Evolutionary conservation across 2,113 vertebrate species (phyloP).

Genomic region (Dolichallabes microphthalmus): DNA sequence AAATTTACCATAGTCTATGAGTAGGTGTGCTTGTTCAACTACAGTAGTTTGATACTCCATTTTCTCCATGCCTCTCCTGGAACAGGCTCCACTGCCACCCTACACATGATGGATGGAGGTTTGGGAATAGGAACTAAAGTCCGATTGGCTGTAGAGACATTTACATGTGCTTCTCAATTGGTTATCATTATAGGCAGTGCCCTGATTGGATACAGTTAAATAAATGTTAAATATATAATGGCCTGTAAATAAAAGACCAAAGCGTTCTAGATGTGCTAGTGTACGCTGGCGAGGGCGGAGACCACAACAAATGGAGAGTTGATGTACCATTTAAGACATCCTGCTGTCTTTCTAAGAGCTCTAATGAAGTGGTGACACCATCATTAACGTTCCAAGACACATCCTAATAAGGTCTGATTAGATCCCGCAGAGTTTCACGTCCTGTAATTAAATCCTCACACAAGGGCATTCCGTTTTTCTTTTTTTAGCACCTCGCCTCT

Average conservation of each 20-base stretch:
- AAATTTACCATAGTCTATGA: too few relatives aligned
- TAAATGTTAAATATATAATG: too few relatives aligned
- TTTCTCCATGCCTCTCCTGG: too few relatives aligned
- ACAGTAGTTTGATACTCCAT: too few relatives aligned
- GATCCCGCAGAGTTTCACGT: constrained; percentile 60
- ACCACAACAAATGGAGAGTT: not conserved
- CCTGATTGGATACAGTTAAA: not conserved
- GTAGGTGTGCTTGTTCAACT: too few relatives aligned
- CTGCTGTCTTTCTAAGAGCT: constrained; percentile 40
- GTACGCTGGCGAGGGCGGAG: not conserved
- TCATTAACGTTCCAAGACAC: constrained; percentile 64
- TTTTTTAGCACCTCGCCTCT: not conserved
- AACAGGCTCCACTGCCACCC: too few relatives aligned
- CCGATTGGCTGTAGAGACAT: not conserved
- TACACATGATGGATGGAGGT: not conserved
- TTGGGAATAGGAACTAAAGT: not conserved
- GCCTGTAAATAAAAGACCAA: not conserved
- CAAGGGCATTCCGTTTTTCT: constrained; percentile 3
- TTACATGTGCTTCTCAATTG: too few relatives aligned
- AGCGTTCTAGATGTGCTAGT: not conserved
- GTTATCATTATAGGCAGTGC: not conserved
- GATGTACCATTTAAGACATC: not conserved
- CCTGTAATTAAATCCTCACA: constrained; percentile 67
- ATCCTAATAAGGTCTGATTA: constrained; percentile 72
- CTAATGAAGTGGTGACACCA: constrained; percentile 71